Evolutionary conservation across 2,113 vertebrate species (phyloP), one percentile per base, ranked within the genome.

Genomic region (Hyperopisus bebe): DNA sequence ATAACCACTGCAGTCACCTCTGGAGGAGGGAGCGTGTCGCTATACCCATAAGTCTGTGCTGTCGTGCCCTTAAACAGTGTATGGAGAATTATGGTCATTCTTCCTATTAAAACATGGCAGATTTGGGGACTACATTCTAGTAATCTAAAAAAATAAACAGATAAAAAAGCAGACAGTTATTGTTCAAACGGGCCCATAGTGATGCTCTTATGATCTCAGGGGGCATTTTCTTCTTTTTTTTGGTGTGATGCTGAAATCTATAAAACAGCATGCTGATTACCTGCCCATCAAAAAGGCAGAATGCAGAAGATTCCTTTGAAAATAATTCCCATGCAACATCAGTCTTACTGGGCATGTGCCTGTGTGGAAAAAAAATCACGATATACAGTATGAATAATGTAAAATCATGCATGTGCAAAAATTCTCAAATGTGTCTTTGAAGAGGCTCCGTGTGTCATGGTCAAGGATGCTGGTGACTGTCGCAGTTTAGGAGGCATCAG

Each of bases 1-100:
- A 48, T 92, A 91, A 92, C 21, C 50, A 42, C 21, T 1, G 80
- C 50, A n/a, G 77, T 39, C 48, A 39, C 19, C 3, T 27, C 39
- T 53, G 6, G 31, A 89, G 74, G 70, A 31, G 62, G n/a, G 24
- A 46, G 9, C 31, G 31, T n/a, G 27, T 42, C 5, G 2, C 87
- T 46, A 42, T 3, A 15, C 44, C 24, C 46, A 74, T 88, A 50
- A 50, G 58, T 31, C 62, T 9, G 62, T 17, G 21, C 44, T 80
- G 2, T 80, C 62, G 19, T 27, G 58, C 62, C 4, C 21, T 47
- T 24, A 46, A 46, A 84, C 80, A 47, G 27, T 10, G 46, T n/a
- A 21, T 10, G 19, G 19, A 24, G 44, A 21, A 46, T 19, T 83
- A 19, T 24, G 42, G 39, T 19, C 35, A 46, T 46, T 10, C 80